Evolutionary conservation across 2,113 vertebrate genomes (phyloP).

Genomic region (Fregata magnificens): DNA sequence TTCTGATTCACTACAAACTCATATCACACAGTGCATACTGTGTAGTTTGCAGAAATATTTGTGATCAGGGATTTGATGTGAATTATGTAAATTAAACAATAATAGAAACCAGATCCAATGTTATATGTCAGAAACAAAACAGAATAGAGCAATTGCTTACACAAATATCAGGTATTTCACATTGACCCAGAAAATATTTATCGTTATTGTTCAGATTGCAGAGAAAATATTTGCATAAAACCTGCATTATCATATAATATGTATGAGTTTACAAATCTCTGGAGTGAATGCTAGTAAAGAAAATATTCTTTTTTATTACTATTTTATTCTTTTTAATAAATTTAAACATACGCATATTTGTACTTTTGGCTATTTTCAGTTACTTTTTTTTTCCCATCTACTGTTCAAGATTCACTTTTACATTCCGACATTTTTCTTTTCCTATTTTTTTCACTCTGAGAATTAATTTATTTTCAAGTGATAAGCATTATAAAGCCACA

Average conservation of each 20-base stretch:
- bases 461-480: neutral
- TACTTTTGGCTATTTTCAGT: neutral
- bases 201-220: conserved; percentile 21
- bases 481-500: neutral
- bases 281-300: neutral
- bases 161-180: conserved; percentile 24
- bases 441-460: neutral
- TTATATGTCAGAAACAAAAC: neutral
- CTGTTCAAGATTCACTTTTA: neutral
- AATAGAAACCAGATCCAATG: neutral
- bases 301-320: neutral
- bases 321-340: neutral
- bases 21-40: neutral
- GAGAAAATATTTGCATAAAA: conserved; percentile 44
- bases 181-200: conserved; percentile 37
- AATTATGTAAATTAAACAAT: conserved; percentile 53
- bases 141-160: conserved; percentile 27
- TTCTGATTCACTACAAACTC: conserved; percentile 21
- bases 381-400: neutral
- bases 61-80: neutral
- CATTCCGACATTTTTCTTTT: neutral
- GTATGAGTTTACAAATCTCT: conserved; percentile 24
- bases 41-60: conserved; percentile 11
- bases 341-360: neutral
- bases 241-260: conserved; percentile 4